A percentile compares a stretch with the other conserved stretches of the same genome.
Evolutionary conservation across 2,888 invertebrate species (phyloP).

Genomic region (Spisula solida): DNA sequence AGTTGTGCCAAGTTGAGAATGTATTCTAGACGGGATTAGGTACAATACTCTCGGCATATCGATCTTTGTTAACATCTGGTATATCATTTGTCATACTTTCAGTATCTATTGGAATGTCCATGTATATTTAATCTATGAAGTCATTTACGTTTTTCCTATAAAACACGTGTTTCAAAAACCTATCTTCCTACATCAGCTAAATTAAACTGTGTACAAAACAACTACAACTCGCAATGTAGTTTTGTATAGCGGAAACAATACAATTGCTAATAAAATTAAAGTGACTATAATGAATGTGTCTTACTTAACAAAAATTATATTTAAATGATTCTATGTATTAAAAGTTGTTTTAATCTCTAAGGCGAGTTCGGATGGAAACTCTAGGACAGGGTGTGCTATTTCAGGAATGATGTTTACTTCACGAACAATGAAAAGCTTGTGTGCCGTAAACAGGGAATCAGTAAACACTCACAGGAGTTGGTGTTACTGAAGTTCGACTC

Average conservation of each 20-base stretch:
- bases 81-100: slow-evolving; percentile 21
- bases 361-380: too few species aligned
- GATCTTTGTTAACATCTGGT: slow-evolving; percentile 10
- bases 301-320: too few species aligned
- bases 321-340: too few species aligned
- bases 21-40: slow-evolving; percentile 11
- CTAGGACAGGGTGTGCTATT: too few species aligned
- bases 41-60: not conserved
- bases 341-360: too few species aligned
- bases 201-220: not conserved
- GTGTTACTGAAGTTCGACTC: too few species aligned
- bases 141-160: not conserved
- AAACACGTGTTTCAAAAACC: not conserved
- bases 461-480: too few species aligned
- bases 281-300: too few species aligned
- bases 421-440: too few species aligned
- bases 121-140: not conserved
- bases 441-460: too few species aligned
- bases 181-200: not conserved
- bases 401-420: too few species aligned
- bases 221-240: not conserved
- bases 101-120: slow-evolving; percentile 6
- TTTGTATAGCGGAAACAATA: not conserved
- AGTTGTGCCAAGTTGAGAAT: slow-evolving; percentile 29
- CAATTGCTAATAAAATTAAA: not conserved